Conservation (phyloP, 2,888 invertebrate genomes). For the Hirtodrosophila histrioides region DNA sequence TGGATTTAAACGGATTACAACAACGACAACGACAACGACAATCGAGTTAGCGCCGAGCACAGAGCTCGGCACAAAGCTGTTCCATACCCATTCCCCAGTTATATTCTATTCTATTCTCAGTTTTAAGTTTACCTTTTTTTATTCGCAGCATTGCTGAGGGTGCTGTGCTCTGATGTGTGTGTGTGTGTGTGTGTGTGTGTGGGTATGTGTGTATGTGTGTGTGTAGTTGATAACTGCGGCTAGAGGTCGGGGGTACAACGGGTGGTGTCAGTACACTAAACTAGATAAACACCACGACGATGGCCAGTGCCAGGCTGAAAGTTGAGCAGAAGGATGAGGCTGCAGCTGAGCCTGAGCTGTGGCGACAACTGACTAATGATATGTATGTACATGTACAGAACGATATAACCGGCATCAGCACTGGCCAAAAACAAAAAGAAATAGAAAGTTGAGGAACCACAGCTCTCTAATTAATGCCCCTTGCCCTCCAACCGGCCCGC, state of each 20-base stretch:
- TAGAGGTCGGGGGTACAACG: conserved; percentile 21
- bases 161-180: conserved; percentile 8
- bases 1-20: conserved; percentile 80
- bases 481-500: background rate
- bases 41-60: conserved; percentile 74
- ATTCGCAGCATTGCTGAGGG: conserved; percentile 29
- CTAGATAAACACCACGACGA: conserved; percentile 70
- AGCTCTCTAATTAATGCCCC: conserved; percentile 73
- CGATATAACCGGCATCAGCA: background rate
- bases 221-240: conserved; percentile 57
- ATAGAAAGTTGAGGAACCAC: conserved; percentile 58
- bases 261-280: conserved; percentile 49
- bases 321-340: conserved; percentile 11
- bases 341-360: conserved; percentile 19
- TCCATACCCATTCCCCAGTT: background rate
- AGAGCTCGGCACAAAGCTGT: conserved; percentile 30
- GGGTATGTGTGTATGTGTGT: conserved; percentile 31
- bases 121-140: conserved; percentile 39
- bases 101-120: conserved; percentile 19
- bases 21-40: conserved; percentile 70
- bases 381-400: conserved; percentile 27
- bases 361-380: conserved; percentile 67
- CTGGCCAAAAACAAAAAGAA: background rate
- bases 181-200: conserved; percentile 14
- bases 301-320: conserved; percentile 49